Conservation (phyloP, 2,888 invertebrate species). For the Ecliptopera silaceata region DNA sequence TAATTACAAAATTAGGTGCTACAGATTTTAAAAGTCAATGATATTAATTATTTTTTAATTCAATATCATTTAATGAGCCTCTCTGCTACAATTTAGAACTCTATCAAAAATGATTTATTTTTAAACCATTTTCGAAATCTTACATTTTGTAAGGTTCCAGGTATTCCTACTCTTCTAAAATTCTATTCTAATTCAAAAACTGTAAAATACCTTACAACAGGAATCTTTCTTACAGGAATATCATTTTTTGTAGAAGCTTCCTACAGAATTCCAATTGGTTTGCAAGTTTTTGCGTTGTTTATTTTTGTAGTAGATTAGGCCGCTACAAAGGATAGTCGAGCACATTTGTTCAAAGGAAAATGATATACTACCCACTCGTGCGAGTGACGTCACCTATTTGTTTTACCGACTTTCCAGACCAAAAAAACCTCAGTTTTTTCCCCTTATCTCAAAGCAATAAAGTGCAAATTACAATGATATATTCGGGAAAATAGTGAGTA, state of each 20-base stretch:
- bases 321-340: constrained; percentile 64
- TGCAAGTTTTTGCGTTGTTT: constrained; percentile 55
- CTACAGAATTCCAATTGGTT: constrained; percentile 3
- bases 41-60: too few relatives aligned
- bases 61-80: too few relatives aligned
- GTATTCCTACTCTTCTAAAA: too few relatives aligned
- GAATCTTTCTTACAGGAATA: not conserved
- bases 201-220: too few relatives aligned
- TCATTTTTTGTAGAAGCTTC: not conserved
- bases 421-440: constrained; percentile 26
- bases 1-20: too few relatives aligned
- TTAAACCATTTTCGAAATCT: too few relatives aligned
- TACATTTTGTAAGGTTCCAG: too few relatives aligned
- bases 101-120: too few relatives aligned
- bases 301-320: constrained; percentile 74
- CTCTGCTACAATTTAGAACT: too few relatives aligned
- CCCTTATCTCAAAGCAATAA: constrained; percentile 39
- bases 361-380: constrained; percentile 77
- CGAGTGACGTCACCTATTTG: constrained; percentile 66
- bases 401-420: constrained; percentile 43
- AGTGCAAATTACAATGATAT: constrained; percentile 31
- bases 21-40: too few relatives aligned
- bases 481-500: constrained; percentile 37
- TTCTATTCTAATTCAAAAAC: too few relatives aligned
- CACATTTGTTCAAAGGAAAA: constrained; percentile 76